Base-by-base conservation (phyloP, 2,113 vertebrate genomes). In the Odocoileus hemionus region DNA sequence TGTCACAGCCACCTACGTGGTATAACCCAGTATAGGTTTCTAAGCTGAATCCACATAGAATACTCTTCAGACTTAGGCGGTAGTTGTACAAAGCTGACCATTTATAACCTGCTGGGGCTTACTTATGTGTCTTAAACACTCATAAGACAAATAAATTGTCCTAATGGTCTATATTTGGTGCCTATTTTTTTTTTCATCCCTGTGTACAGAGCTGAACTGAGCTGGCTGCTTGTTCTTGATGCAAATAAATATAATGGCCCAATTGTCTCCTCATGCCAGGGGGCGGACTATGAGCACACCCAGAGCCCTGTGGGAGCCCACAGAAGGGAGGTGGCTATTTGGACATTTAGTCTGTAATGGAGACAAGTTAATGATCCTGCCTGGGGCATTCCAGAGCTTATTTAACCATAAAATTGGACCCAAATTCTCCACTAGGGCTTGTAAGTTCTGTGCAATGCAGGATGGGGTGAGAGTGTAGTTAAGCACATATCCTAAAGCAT, bases 131-230 rank as follows among this genome's bases (percentile, higher is more conserved):
- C 80, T 98, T 97, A 97, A 98, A 96, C 83, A 96, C 97, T 97
- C 83, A 94, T 43, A 96, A 98, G 94, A 98, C 97, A 98, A 98
- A 97, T 98, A 97, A 98, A 97, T 98, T 96, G 92, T 95, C 95
- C 92, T 94, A 82, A 80, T 95, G 76, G 92, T 97, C 94, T 97
- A 80, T 95, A 97, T 96, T 95, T 96, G 87, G 95, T 88, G 60
- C 7, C 87, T 23, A 1, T 4, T 0, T 2, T 86, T 36, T 33
- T 90, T 86, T 85, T 78, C 23, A 64, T 76, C 64, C 57, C 67
- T 93, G 47, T 92, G 85, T 90, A 97, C 64, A 96, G 82, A 97
- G 91, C 86, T 94, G 79, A 90, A 52, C 45, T 91, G 88, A 96
- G 87, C 58, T 89, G 85, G 58, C 80, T 89, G 80, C 93, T 95